Percentiles rank a stretch among this genome's conserved stretches.
These are phyloP conservation scores for Stegostoma tigrinum DNA, from an alignment of 2,113 vertebrate genomes.

Conservation along the genomic window DNA sequence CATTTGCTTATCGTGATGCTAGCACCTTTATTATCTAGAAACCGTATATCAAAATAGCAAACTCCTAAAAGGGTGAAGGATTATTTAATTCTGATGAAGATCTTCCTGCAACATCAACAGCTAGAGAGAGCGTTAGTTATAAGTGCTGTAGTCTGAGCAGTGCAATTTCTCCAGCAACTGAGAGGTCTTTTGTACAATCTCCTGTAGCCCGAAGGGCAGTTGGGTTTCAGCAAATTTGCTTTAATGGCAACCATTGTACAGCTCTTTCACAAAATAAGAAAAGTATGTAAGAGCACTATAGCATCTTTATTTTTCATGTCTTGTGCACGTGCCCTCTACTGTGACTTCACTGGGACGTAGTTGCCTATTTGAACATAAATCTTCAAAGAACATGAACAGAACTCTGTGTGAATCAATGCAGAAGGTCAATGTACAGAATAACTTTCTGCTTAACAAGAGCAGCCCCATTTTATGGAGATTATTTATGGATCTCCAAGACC, in stretches of 20 bases:
- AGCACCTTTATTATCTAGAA: background rate
- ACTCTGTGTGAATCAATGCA: background rate
- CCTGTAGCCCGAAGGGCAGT: background rate
- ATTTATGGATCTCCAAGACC: background rate
- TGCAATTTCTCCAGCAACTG: background rate
- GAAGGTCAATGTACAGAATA: background rate
- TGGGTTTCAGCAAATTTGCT: background rate
- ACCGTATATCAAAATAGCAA: background rate
- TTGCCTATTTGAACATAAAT: background rate
- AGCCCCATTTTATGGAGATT: background rate
- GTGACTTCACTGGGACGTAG: background rate
- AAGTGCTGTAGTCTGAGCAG: background rate
- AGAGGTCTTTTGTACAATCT: slow-evolving; percentile 13
- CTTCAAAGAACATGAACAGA: background rate
- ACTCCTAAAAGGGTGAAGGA: background rate
- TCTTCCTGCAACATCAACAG: background rate
- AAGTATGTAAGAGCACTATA: background rate
- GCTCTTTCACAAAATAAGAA: background rate
- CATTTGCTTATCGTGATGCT: background rate
- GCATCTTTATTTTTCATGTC: background rate
- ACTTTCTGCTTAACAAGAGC: background rate
- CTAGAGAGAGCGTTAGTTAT: background rate
- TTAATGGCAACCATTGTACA: slow-evolving; percentile 22
- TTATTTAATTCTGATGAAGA: background rate
- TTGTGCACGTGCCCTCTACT: background rate